Evolutionary conservation across 1,140 invertebrate genomes (phyloP), one percentile per base, ranked within the genome.

Genomic region (Antheraea pernyi): DNA sequence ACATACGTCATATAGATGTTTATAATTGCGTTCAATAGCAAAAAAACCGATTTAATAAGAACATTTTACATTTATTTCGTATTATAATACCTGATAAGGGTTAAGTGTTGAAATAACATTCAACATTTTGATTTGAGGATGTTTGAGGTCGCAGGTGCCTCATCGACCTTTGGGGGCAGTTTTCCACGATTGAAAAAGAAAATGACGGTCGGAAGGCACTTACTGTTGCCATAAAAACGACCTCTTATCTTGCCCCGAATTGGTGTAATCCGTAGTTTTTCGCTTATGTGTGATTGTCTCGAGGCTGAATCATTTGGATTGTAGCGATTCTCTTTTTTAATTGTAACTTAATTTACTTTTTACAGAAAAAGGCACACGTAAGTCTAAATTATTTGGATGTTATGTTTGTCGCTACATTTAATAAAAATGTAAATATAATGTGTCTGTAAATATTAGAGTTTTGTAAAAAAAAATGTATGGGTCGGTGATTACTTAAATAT

Each of bases 161-260:
- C 60, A 22, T 62, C 71, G 75, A 72, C 77, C 76, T 79, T 68
- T 68, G 81, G 79, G 81, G 70, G 72, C 68, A 77, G 77, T 82
- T 80, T 53, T 67, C 60, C 70, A 70, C 74, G 76, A 82, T 82
- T 82, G 81, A 77, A 82, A 82, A 82, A 80, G 70, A 80, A 78
- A 82, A 81, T 70, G 75, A 80, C 73, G 81, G 81, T 82, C 75
- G 79, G 74, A 75, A 78, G 72, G 74, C 75, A 77, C 74, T 82
- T 78, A 78, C 59, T 68, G 67, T 65, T 61, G 78, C 71, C 71
- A 77, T 82, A 78, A 77, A 80, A 76, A 73, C 72, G 71, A 78
- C 80, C 75, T 76, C 74, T 80, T 78, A 79, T 78, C 73, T 74
- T 71, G 61, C 66, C 74, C 22, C 62, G 65, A 77, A 78, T 67